Evolutionary conservation across 2,113 vertebrate genomes (phyloP).

Genomic region (Tychaedon coryphoeus): DNA sequence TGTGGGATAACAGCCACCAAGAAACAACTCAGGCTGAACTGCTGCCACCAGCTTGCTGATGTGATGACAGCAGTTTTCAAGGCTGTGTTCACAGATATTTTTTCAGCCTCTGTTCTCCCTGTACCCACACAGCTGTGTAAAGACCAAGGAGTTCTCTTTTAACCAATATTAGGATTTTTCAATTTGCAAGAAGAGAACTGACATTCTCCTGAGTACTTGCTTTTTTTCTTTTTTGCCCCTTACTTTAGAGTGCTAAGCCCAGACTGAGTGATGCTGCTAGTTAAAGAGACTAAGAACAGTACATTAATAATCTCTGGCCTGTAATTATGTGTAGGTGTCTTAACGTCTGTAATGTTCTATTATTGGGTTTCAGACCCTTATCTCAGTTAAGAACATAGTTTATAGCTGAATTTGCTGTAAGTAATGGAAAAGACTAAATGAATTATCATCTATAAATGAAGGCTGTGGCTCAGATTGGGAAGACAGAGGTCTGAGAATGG

Average conservation of each 20-base stretch:
- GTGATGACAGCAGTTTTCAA: neutral
- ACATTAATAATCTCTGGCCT: constrained; percentile 19
- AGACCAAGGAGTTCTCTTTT: neutral
- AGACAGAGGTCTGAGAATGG: neutral
- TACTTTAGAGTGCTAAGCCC: neutral
- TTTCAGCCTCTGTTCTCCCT: neutral
- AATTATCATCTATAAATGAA: neutral
- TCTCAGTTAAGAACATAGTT: constrained; percentile 28
- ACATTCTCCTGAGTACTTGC: neutral
- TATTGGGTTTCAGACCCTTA: constrained; percentile 42
- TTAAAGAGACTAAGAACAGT: neutral
- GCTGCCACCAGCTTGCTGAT: neutral
- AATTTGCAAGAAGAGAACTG: neutral
- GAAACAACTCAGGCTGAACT: neutral
- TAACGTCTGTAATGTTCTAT: constrained; percentile 24
- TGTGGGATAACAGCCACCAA: neutral
- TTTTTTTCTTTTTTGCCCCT: neutral
- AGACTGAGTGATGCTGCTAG: neutral
- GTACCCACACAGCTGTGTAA: neutral
- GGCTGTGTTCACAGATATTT: neutral
- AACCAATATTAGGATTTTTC: neutral
- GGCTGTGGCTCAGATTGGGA: neutral
- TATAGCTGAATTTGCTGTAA: constrained; percentile 34
- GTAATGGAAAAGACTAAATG: neutral
- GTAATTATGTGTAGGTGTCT: constrained; percentile 34